These are phyloP conservation scores for Stercorarius parasiticus DNA, from an alignment of 2,113 vertebrate species.

Conservation along the genomic window DNA sequence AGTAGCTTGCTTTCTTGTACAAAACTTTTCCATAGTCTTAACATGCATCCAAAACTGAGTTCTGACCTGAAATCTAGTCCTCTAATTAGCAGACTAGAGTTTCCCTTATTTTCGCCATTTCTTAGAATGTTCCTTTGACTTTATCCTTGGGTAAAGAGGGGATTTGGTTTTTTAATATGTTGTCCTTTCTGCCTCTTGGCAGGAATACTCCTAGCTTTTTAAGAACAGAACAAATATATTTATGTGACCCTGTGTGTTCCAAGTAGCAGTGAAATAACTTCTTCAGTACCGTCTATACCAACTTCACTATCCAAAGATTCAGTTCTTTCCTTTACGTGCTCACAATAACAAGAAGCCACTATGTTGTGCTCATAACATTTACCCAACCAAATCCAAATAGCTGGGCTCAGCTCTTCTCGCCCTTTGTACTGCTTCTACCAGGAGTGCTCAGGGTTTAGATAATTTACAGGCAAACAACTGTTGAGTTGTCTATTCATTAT, in stretches of 20 bases:
- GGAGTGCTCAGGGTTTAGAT: background rate
- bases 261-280: background rate
- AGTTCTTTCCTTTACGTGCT: background rate
- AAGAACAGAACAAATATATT: background rate
- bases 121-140: background rate
- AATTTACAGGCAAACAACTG: background rate
- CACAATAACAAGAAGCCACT: background rate
- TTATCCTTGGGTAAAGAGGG: no score
- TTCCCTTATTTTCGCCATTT: background rate
- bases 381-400: background rate
- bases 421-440: background rate
- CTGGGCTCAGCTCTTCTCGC: background rate
- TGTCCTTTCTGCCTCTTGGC: background rate
- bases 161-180: fast-evolving
- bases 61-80: background rate
- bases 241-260: fast-evolving
- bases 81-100: background rate
- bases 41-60: background rate
- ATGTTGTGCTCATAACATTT: background rate
- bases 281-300: background rate
- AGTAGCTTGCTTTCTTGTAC: background rate
- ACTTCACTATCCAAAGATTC: background rate
- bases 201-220: background rate
- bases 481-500: background rate
- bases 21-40: background rate